Evolutionary conservation across 2,888 invertebrate species (phyloP).

Genomic region (Cepaea hortensis): DNA sequence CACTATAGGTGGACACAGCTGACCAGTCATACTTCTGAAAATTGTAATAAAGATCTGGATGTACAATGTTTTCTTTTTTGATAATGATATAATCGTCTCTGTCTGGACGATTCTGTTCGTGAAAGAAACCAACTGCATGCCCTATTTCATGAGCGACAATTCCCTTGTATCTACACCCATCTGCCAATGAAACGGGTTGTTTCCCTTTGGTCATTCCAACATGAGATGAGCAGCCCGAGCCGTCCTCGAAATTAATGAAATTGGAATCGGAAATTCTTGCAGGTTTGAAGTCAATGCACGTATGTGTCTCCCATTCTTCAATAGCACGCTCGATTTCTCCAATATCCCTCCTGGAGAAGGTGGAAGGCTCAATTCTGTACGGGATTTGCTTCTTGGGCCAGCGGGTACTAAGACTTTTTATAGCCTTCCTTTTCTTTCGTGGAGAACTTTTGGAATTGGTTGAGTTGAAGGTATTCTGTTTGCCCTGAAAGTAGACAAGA

Average conservation of each 20-base stretch:
- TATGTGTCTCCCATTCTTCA: conserved; percentile 45
- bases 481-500: not conserved
- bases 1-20: conserved; percentile 54
- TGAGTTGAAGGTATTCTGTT: not conserved
- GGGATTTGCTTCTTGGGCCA: conserved; percentile 44
- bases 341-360: conserved; percentile 22
- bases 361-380: conserved; percentile 24
- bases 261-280: conserved; percentile 11
- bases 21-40: conserved; percentile 57
- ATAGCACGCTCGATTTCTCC: conserved; percentile 35
- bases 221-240: conserved; percentile 48
- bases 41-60: conserved; percentile 55
- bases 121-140: conserved; percentile 63
- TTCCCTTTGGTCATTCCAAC: conserved; percentile 44
- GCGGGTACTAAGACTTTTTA: conserved; percentile 9
- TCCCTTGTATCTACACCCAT: conserved; percentile 44
- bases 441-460: not conserved
- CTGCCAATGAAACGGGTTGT: conserved; percentile 45
- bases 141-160: conserved; percentile 63
- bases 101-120: conserved; percentile 64
- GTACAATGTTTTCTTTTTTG: conserved; percentile 58
- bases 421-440: conserved; percentile 49
- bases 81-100: conserved; percentile 61
- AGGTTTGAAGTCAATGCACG: conserved; percentile 40
- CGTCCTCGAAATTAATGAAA: conserved; percentile 47